phyloP scores from a whole-genome alignment of 2,888 invertebrate genomes.

The Scaptomyza polygonia region DNA sequence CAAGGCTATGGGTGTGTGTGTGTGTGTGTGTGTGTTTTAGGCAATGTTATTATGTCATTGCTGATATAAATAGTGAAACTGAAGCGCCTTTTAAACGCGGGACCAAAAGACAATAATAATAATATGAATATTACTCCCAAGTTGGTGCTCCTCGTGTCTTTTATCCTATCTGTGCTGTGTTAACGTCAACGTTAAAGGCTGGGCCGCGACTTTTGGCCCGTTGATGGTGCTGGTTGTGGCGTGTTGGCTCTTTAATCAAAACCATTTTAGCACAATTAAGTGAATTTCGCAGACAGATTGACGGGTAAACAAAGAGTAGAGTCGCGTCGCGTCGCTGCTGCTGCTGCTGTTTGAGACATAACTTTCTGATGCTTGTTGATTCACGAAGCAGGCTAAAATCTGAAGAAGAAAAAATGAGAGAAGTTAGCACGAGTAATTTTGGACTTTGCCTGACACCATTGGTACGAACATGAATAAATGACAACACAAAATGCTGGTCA shows the following conservation, averaged over 20 bases:
- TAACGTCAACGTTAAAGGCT: constrained; percentile 57
- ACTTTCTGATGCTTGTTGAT: constrained; percentile 11
- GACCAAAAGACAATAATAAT: constrained; percentile 18
- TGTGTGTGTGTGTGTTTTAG: constrained; percentile 29
- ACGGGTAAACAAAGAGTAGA: constrained; percentile 15
- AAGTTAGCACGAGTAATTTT: constrained; percentile 42
- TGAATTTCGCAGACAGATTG: constrained; percentile 47
- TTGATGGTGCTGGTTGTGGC: background rate
- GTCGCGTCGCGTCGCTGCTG: constrained; percentile 20
- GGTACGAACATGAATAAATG: constrained; percentile 24
- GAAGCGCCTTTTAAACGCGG: constrained; percentile 21
- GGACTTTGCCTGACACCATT: constrained; percentile 47
- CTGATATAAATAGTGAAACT: background rate
- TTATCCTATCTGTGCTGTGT: constrained; percentile 41
- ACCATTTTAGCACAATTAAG: constrained; percentile 70
- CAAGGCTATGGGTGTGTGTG: constrained; percentile 38
- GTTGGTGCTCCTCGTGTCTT: constrained; percentile 41
- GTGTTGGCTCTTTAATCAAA: constrained; percentile 50
- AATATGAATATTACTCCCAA: background rate
- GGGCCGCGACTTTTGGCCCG: constrained; percentile 19
- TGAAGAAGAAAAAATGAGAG: constrained; percentile 1
- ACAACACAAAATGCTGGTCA: constrained; percentile 30
- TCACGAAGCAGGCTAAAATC: background rate
- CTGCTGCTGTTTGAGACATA: constrained; percentile 6
- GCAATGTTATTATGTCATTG: constrained; percentile 44